Percentiles rank a stretch among this genome's conserved stretches.
These are phyloP conservation scores for Orcinus orca DNA, from an alignment of 2,113 vertebrate species.

Conservation along the genomic window DNA sequence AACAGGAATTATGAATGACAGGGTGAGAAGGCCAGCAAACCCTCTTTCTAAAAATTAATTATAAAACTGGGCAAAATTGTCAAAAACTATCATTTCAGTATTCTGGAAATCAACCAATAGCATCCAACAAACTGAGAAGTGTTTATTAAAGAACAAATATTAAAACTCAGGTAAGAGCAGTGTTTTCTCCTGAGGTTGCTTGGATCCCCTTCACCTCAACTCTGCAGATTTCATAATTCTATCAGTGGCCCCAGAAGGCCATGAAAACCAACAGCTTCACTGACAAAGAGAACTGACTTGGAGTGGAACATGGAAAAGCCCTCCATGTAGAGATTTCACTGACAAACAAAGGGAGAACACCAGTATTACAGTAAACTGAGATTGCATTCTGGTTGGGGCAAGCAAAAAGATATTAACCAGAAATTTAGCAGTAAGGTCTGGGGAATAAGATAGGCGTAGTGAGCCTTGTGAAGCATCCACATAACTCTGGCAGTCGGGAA, in stretches of 20 bases:
- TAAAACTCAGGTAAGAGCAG: neutral
- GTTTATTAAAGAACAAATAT: neutral
- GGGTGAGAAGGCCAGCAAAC: neutral
- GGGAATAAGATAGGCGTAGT: neutral
- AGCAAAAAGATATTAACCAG: neutral
- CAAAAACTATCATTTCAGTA: neutral
- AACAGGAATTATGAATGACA: neutral
- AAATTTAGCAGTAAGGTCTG: neutral
- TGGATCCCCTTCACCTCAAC: neutral
- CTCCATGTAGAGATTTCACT: neutral
- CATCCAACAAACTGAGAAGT: neutral
- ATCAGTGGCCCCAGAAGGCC: fast-evolving
- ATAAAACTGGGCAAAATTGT: neutral
- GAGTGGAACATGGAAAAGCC: neutral
- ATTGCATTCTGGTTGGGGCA: neutral
- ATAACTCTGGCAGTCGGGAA: neutral
- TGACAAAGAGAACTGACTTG: neutral
- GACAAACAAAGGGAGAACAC: neutral
- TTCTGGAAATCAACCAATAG: neutral
- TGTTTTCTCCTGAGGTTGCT: neutral
- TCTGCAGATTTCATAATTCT: neutral
- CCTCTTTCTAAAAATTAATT: neutral
- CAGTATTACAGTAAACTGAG: neutral
- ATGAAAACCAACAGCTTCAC: neutral
- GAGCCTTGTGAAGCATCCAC: neutral